Conservation (phyloP, 30 jellyfish, hydroid and myxozoan species). For the Nemopilema nomurai region DNA sequence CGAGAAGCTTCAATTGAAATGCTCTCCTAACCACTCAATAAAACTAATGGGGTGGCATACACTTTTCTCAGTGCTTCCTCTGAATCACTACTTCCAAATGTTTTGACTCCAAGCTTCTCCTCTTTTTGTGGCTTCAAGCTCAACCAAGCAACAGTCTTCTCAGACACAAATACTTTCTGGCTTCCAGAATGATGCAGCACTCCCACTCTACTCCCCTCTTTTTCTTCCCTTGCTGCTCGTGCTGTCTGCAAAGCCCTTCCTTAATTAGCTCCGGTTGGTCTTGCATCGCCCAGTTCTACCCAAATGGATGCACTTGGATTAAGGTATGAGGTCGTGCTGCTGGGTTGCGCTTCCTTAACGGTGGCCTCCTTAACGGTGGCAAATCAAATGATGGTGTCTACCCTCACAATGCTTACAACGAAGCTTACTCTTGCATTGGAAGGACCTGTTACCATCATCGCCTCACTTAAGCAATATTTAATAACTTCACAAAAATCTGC, state of each 20-base stretch:
- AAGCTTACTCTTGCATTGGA: too few relatives aligned
- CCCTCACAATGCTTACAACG: neutral
- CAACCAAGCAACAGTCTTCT: constrained; percentile 13
- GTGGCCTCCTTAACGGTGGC: neutral
- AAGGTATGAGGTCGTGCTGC: neutral
- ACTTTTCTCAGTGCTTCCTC: constrained; percentile 20
- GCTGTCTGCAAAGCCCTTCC: too few relatives aligned
- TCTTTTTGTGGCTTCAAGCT: neutral
- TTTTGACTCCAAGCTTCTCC: constrained; percentile 29
- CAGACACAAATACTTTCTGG: constrained; percentile 7
- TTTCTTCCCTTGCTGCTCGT: too few relatives aligned
- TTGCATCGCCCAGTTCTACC: too few relatives aligned
- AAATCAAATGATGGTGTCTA: neutral
- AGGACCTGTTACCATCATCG: neutral
- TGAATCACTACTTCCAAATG: constrained; percentile 29
- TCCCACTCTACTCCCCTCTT: too few relatives aligned
- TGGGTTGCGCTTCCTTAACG: neutral
- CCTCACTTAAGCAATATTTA: too few relatives aligned
- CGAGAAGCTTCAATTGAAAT: constrained; percentile 28
- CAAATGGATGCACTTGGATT: too few relatives aligned
- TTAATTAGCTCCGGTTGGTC: neutral
- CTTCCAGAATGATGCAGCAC: constrained; percentile 23
- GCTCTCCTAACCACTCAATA: constrained; percentile 1
- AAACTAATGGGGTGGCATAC: neutral
- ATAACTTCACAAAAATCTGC: too few relatives aligned